Conservation (phyloP, 2,797 vertebrate species). For the Sandelia bainsii region DNA sequence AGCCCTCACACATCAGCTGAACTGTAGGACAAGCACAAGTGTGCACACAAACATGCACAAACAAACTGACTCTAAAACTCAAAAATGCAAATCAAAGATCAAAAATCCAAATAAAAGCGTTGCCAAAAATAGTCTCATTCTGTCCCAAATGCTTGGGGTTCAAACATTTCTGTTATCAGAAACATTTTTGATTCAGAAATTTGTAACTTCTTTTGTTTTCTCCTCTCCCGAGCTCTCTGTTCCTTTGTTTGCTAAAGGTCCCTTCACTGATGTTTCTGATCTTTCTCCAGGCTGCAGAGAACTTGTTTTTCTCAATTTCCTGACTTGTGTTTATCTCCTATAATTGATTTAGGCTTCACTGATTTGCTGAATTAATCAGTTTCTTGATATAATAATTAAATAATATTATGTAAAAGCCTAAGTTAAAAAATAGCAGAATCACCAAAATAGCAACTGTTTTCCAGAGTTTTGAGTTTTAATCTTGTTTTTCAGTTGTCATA, state of each 20-base stretch:
- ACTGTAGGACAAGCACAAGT: slow-evolving; percentile 23
- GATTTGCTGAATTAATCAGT: not conserved
- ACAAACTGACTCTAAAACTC: slow-evolving; percentile 4
- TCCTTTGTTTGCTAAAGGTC: slow-evolving; percentile 39
- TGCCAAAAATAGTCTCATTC: slow-evolving; percentile 27
- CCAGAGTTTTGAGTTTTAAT: no score
- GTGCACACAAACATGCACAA: not conserved
- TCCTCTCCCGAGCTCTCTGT: slow-evolving; percentile 34
- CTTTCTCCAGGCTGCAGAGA: slow-evolving; percentile 7
- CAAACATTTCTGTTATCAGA: slow-evolving; percentile 50
- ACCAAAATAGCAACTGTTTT: no score
- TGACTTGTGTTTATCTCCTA: not conserved
- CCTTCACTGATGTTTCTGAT: slow-evolving; percentile 33
- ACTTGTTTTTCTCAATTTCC: no score
- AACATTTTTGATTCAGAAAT: slow-evolving; percentile 40
- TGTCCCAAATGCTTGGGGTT: slow-evolving; percentile 28
- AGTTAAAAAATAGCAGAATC: no score
- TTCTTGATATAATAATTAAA: no score
- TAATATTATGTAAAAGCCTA: no score
- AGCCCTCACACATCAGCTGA: slow-evolving; percentile 36
- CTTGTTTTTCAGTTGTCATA: slow-evolving; percentile 4
- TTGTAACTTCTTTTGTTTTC: slow-evolving; percentile 40
- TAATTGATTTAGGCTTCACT: not conserved
- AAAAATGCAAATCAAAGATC: slow-evolving; percentile 37
- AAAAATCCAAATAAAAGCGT: slow-evolving; percentile 15